Evolutionary conservation across 2,888 invertebrate genomes (phyloP).

Genomic region (Theretra japonica): DNA sequence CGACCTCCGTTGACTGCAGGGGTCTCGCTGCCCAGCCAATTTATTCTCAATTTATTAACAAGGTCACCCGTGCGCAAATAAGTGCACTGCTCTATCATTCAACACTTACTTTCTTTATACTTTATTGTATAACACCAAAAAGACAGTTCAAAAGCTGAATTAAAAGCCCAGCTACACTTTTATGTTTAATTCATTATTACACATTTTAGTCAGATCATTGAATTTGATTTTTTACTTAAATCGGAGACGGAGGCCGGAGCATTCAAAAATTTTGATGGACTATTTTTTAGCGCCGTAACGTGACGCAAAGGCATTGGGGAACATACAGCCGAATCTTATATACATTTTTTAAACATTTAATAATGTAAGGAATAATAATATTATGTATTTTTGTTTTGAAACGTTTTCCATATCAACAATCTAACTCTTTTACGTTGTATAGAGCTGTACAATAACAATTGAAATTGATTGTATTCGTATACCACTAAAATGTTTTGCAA

Average conservation of each 20-base stretch:
- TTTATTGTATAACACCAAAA: neutral
- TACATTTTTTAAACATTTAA: neutral
- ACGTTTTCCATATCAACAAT: too few relatives aligned
- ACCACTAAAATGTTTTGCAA: too few relatives aligned
- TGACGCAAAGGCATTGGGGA: neutral
- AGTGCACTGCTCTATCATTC: neutral
- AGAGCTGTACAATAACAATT: too few relatives aligned
- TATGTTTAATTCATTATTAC: neutral
- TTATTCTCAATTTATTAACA: conserved; percentile 22
- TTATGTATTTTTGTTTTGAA: too few relatives aligned
- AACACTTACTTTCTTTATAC: neutral
- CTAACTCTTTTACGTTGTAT: too few relatives aligned
- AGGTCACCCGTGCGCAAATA: conserved; percentile 18
- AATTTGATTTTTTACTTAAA: neutral
- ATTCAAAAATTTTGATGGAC: neutral
- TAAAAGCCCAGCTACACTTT: neutral
- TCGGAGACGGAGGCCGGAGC: too few relatives aligned
- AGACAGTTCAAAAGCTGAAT: neutral
- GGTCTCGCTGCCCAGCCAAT: conserved; percentile 13
- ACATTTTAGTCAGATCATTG: neutral
- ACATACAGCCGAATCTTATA: neutral
- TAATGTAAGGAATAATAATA: too few relatives aligned
- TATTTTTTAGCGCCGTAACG: neutral
- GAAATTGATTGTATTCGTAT: too few relatives aligned
- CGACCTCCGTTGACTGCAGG: neutral